These are phyloP conservation scores for Beroe ovata DNA, from an alignment of 37 sponge, comb jelly and placozoan genomes.

Conservation along the genomic window DNA sequence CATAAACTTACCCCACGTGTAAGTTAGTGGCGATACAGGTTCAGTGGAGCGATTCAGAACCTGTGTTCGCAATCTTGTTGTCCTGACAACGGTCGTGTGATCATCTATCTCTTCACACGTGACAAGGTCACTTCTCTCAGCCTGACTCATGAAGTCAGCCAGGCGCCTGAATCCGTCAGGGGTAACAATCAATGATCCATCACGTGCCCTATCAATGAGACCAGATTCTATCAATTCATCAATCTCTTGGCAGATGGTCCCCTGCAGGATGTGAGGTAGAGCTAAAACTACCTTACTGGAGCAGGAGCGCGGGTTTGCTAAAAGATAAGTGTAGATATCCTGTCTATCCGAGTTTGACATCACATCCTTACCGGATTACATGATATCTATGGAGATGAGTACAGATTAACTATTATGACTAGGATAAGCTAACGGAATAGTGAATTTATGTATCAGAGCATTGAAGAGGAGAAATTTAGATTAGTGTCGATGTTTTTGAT, in stretches of 20 bases:
- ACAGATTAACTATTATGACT: too few relatives aligned
- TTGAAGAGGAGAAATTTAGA: too few relatives aligned
- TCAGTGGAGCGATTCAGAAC: too few relatives aligned
- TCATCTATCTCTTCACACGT: neutral
- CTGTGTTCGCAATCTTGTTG: neutral
- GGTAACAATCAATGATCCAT: neutral
- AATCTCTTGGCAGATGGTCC: neutral
- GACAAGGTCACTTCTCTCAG: neutral
- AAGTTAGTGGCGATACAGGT: neutral
- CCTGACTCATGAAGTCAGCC: neutral
- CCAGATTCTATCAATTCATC: neutral
- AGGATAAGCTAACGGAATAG: too few relatives aligned
- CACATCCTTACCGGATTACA: neutral
- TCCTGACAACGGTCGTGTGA: neutral
- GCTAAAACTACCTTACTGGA: neutral
- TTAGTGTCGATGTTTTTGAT: too few relatives aligned
- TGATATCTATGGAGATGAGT: too few relatives aligned
- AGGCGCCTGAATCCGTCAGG: neutral
- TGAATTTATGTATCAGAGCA: too few relatives aligned
- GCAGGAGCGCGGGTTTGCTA: neutral
- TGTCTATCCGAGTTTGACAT: constrained; percentile 24
- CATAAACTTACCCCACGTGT: neutral
- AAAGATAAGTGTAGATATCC: constrained; percentile 11
- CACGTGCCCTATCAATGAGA: neutral
- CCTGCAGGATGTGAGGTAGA: neutral